Evolutionary conservation across 1,140 invertebrate species (phyloP), one percentile per base, ranked within the genome.

Genomic region (Scaptomyza graminum): DNA sequence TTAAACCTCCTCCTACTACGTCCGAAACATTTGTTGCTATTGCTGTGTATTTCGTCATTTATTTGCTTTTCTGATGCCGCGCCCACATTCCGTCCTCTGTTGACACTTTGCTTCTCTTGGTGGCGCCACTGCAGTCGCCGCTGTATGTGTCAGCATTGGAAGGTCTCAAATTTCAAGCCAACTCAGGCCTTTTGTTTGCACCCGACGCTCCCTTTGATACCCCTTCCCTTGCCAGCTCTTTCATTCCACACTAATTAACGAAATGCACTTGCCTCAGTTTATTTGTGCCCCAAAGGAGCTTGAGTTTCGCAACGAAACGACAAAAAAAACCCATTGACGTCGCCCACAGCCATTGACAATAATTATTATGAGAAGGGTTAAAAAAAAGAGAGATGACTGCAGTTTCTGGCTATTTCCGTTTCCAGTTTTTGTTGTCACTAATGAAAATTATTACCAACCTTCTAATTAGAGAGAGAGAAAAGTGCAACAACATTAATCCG

Each of bases 171-270:
- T 71, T 71, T 71, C 68, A 52, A 71, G 62, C 47, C 46, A 37
- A 59, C 69, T 77, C 62, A 31, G 57, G 75, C 49, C 72, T 71
- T 85, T 85, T 85, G 81, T 85, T 87, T 81, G 63, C 76, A 66
- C 60, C 74, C 63, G 76, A 66, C 60, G 18, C 18, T 73, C 49
- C 57, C 25, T 51, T 57, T 31, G 28, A 28, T 74, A 8, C 63
- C 72, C 63, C 54, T 57, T 60, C 12, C 37, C 44, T 15, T 31
- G 31, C 54, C 9, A 47, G 3, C 37, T 41, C 37, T n/a, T 41
- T 55, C 51, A 63, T 41, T 62, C 39, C 62, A 87, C 79, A 88
- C 84, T 88, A 88, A 88, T 88, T 88, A 88, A 89, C 84, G 79
- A 79, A 88, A 88, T 88, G 83, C 84, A 88, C 76, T 88, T 83